Base-by-base conservation (phyloP, 2,113 vertebrate species). In the Orcinus orca region DNA sequence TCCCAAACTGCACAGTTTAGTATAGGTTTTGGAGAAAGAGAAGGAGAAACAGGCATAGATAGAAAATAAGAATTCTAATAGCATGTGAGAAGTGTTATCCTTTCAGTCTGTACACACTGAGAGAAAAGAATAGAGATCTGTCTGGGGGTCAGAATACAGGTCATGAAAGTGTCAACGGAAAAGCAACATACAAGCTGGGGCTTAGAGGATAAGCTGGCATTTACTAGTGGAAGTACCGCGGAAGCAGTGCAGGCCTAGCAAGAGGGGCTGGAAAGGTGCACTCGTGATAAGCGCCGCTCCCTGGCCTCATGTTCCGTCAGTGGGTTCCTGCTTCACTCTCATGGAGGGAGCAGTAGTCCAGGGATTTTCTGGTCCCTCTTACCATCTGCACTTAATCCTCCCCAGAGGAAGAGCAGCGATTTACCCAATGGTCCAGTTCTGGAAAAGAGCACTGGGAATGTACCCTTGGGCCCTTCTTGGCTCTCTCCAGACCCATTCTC, bases 201-300 rank as follows among this genome's bases (percentile, higher is more conserved):
- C 36, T 11, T 6, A 11, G 74, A 50, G 21, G 47, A 10, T 2
- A 41, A 29, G 33, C 1, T 3, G 58, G 68, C 47, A 63, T 25
- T 62, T 47, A 14, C 13, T 23, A 13, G 80, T 9, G 7, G 29
- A 23, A 89, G 23, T 41, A 13, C 38, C 47, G 62, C 18, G 47
- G 17, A n/a, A 55, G 67, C 50, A 21, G 44, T 0, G 38, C 29
- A 41, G 21, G 63, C 21, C 11, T 21, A 20, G 62, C 33, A 33
- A 85, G 26, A 73, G 68, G 60, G 21, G 5, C 67, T 47, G 60
- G 36, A 6, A 0, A 87, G 10, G 11, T 3, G 6, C 4, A 9
- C 31, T 86, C 12, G 0, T 4, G 2, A 13, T 9, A 15, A 50
- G 17, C 4, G 3, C 18, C 0, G 1, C 55, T 36, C 9, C 33